Evolutionary conservation across 2,113 vertebrate species (phyloP), one percentile per base, ranked within the genome.

Genomic region (Caloenas nicobarica): DNA sequence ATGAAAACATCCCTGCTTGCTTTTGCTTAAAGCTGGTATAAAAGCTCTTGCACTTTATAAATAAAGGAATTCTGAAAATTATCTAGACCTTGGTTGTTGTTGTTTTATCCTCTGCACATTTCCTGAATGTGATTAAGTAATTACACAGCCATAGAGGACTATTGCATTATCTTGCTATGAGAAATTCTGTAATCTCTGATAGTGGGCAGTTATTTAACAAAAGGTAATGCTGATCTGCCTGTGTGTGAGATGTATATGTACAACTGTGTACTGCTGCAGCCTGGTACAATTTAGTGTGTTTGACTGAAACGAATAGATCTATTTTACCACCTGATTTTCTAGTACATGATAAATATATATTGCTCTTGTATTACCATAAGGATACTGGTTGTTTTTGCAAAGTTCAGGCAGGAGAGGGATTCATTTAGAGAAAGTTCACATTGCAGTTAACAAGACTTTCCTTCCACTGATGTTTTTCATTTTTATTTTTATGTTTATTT

Each of bases 401-500:
- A 90, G 46, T 54, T 89, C 13, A 1, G 38, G 9, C 12, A 53
- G 40, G 54, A 94, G 91, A 92, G 19, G 11, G 10, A 64, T 91
- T 81, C 6, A 42, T 86, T 31, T 33, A 62, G 34, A 72, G 79
- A 74, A 90, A 90, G 71, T 31, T 73, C 64, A 66, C 19, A 4
- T 51, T 17, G 17, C 64, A 66, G 56, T 93, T 83, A 94, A 56
- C n/a, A 94, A 83, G 48, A 12, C 15, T 86, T 90, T 85, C 8
- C 17, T 93, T 83, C 14, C 18, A 51, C 21, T 33, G 40, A 42
- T 62, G 10, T 70, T 79, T 93, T 76, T 86, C 1, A 74, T 68
- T 87, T 89, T 89, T 34, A 68, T 73, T 92, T 93, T 94, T 58
- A 91, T 97, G 50, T 60, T 93, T 72, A 36, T 80, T 91, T 95